Conservation (phyloP, 2,888 invertebrate species). For the Campoplex nolae region DNA sequence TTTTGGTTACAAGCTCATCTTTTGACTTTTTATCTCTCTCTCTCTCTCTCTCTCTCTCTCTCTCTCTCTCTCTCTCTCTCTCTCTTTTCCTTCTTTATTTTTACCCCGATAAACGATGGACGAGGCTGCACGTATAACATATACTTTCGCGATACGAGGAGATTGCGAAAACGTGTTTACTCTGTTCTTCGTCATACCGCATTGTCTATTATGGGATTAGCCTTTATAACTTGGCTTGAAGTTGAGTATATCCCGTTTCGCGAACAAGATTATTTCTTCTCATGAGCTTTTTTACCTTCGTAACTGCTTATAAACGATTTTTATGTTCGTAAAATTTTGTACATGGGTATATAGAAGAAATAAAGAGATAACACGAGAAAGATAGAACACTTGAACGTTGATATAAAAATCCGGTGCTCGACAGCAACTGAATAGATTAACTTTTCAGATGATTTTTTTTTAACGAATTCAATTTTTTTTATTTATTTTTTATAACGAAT, state of each 20-base stretch:
- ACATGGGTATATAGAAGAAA: too few relatives aligned
- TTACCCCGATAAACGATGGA: background rate
- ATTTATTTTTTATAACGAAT: background rate
- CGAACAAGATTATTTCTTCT: constrained; percentile 41
- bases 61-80: background rate
- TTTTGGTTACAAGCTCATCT: background rate
- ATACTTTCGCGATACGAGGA: constrained; percentile 18
- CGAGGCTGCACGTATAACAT: constrained; percentile 5
- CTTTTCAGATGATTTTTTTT: background rate
- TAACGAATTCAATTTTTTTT: too few relatives aligned
- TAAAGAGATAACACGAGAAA: background rate
- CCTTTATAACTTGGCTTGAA: constrained; percentile 21
- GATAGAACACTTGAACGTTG: background rate
- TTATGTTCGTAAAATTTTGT: background rate
- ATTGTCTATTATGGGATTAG: constrained; percentile 29
- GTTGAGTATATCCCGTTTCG: constrained; percentile 11
- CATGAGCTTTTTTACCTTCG: constrained; percentile 1
- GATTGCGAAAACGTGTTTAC: constrained; percentile 25
- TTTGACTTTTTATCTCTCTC: background rate
- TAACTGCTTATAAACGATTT: background rate
- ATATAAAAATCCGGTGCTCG: background rate
- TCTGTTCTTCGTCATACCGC: constrained; percentile 8
- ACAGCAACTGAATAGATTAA: background rate
- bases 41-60: background rate
- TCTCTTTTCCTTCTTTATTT: background rate